These are phyloP conservation scores for Streptopelia turtur DNA, from an alignment of 2,797 vertebrate genomes.

Conservation along the genomic window DNA sequence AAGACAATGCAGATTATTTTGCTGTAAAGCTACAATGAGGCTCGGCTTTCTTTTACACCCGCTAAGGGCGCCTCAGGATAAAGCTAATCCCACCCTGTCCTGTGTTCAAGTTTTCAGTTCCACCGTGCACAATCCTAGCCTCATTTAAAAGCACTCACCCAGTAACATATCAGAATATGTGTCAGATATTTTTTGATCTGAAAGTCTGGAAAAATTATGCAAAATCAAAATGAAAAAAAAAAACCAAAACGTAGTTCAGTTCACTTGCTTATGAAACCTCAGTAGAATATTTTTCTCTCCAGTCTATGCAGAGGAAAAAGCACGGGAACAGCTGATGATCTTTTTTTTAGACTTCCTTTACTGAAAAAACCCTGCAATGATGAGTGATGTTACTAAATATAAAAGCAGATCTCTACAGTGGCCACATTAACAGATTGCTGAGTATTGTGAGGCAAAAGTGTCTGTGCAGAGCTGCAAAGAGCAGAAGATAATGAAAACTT, in stretches of 20 bases:
- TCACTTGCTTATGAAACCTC: neutral
- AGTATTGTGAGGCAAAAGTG: neutral
- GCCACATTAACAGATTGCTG: slow-evolving; percentile 34
- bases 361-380: slow-evolving; percentile 4
- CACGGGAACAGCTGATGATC: neutral
- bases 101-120: neutral
- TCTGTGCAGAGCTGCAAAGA: slow-evolving; percentile 9
- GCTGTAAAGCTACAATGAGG: neutral
- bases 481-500: slow-evolving; percentile 18
- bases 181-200: neutral
- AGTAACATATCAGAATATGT: neutral
- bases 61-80: neutral
- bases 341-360: slow-evolving; percentile 10
- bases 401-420: slow-evolving; percentile 7
- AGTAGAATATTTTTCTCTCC: neutral
- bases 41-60: neutral
- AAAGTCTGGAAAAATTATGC: neutral
- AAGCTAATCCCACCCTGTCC: neutral
- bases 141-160: neutral
- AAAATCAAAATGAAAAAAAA: neutral
- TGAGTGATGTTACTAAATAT: slow-evolving; percentile 43
- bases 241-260: neutral
- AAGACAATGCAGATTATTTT: neutral
- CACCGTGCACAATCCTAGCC: neutral
- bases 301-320: neutral